Base-by-base conservation (phyloP, 2,113 vertebrate species). In the Spea bombifrons region DNA sequence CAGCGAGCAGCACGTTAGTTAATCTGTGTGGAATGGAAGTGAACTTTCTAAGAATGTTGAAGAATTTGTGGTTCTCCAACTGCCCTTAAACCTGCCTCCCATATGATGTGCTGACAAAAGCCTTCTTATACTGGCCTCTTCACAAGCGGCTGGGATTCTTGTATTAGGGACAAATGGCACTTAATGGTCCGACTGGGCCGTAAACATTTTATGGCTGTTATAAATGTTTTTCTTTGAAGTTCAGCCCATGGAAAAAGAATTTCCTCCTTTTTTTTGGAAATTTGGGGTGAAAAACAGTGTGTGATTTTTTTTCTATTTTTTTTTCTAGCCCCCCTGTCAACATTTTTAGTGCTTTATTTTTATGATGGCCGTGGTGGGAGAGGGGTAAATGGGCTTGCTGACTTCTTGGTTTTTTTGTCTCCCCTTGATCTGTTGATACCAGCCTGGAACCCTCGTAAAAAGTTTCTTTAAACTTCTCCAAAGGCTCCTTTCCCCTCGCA, bases 171-270 rank as follows among this genome's bases (percentile, higher is more conserved):
- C 84, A 83, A 85, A 85, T 83, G 84, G 82, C 81, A 78, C 70
- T 80, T 83, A 83, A 80, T 84, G 73, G 87, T 82, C 82, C 84
- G 81, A 82, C 88, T 88, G 87, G 78, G 78, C 88, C 88, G 89
- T 87, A 88, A 90, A 88, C 87, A 84, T 88, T 85, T 90, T 90
- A 90, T 84, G 85, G 87, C 88, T 82, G 86, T 89, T 89, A 89
- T 90, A 90, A 90, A 88, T 88, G 87, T 84, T 85, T 63, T 61
- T 84, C 87, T 90, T 90, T 90, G 89, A 90, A 90, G 89, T 87
- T 85, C 84, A 70, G 82, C 78, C 71, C 80, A 83, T 87, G 83
- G 66, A 66, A 55, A 83, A 89, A 87, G 88, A 89, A 88, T 90
- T 90, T 90, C 88, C 88, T 90, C 88, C 90, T 90, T 89, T 90